Evolutionary conservation across 2,797 vertebrate genomes (phyloP), one percentile per base, ranked within the genome.

Genomic region (Sandelia bainsii): DNA sequence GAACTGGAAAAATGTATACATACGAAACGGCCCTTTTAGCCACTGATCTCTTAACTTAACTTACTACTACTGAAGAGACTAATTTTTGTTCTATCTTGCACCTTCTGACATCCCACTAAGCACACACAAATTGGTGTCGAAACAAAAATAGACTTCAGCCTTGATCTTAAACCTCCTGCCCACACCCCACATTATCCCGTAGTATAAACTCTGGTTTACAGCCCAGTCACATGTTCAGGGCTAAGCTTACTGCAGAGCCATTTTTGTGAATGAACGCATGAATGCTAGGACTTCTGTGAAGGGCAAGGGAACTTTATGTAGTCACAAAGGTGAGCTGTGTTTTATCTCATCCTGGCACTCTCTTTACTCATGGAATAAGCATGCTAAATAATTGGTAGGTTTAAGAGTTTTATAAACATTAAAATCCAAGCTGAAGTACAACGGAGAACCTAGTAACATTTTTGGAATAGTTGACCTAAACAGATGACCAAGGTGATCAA

Each of bases 61-160:
- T 10, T 2, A 37, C 8, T 34, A 11, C 50, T n/a, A 34, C 4
- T 42, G 2, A 22, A 8, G 59, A 14, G 52, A 50, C 65, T 49
- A 23, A 80, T 84, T 84, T 37, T 67, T 58, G 42, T 34, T 45
- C 29, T 51, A 48, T 37, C 50, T 51, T 59, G 45, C 16, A 34
- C 58, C 65, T 53, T 72, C 72, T 53, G 53, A 46, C 40, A 49
- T 59, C 44, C 44, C 16, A 53, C 22, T 39, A 17, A 32, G 60
- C 23, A 16, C 6, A n/a, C 46, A 69, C 69, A 60, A 57, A 59
- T 29, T 63, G 58, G 27, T 25, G 46, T 65, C 42, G 8, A 19
- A 58, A 50, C 79, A 71, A 27, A 85, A 93, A 93, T 92, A 93
- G 85, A 83, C 39, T 79, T 83, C 87, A 89, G 75, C 79, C 76